Percentiles rank a stretch among this genome's conserved stretches.
These are phyloP conservation scores for Rotaria macrura DNA, from an alignment of 2,888 invertebrate genomes.

Conservation along the genomic window DNA sequence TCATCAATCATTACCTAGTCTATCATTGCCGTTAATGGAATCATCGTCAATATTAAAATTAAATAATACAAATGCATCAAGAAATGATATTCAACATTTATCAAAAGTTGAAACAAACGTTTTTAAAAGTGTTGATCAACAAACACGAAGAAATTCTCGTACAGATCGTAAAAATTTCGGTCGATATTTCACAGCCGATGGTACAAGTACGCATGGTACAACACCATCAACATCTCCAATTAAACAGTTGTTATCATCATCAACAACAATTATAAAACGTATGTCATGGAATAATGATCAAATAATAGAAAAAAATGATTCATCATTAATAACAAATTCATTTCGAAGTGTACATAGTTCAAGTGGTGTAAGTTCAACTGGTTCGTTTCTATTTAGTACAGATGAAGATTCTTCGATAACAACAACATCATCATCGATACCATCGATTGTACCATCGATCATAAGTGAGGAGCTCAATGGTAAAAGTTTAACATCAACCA, in stretches of 20 bases:
- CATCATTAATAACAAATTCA: conserved; percentile 48
- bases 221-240: conserved; percentile 50
- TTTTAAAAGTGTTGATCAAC: background rate
- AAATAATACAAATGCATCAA: background rate
- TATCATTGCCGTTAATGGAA: background rate
- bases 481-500: background rate
- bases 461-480: background rate
- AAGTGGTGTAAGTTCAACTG: conserved; percentile 51
- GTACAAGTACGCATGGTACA: conserved; percentile 46
- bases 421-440: background rate
- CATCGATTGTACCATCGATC: background rate
- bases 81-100: background rate
- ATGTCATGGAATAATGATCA: conserved; percentile 55
- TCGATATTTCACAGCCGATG: conserved; percentile 60
- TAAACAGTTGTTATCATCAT: conserved; percentile 44
- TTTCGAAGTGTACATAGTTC: conserved; percentile 50
- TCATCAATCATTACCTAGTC: background rate
- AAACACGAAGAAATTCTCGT: conserved; percentile 14
- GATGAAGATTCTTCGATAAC: conserved; percentile 38
- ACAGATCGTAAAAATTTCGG: conserved; percentile 42
- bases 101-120: background rate
- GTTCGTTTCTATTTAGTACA: conserved; percentile 46
- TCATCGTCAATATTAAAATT: background rate
- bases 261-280: conserved; percentile 56
- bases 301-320: conserved; percentile 39